Base-by-base conservation (phyloP, 2,113 vertebrate species). In the Pongo pygmaeus region DNA sequence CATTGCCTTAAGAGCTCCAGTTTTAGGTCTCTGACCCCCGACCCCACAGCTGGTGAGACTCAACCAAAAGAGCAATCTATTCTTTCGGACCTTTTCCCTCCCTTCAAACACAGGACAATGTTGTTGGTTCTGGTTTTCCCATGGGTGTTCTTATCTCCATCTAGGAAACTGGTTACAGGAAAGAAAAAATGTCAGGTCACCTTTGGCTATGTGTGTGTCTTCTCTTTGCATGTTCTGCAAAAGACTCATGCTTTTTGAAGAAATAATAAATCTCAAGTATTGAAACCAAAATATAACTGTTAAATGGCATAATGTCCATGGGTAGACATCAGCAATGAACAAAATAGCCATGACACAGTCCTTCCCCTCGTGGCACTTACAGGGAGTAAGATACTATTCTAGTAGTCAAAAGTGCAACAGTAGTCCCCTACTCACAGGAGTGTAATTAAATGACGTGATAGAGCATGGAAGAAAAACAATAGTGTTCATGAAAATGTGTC, bases 371-470 rank as follows among this genome's bases (percentile, higher is more conserved):
- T 1, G 55, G 50, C 13, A 20, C 61, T 64, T 6, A 6, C 25
- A 46, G 9, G 74, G 4, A 32, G 35, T 48, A 52, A 38, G 74
- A 67, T 16, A 25, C 27, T 10, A 32, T 5, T 46, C 38, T 2
- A 13, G 8, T 0, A 55, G 43, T 2, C 16, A 35, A 52, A 92
- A 64, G 32, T 22, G 8, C n/a, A n/a, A 2, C 1, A n/a, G 35
- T 1, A 20, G 38, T 59, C 55, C 17, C 35, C 20, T 16, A 25
- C 61, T 17, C 16, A 5, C 10, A 5, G 1, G 12, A 40, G 32
- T 0, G 0, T 67, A 81, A 43, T 22, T 50, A 48, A 90, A 74
- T 2, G 43, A 4, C 11, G 6, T 6, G 14, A 30, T 0, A 16
- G 75, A 61, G 25, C 9, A 25, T 0, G 3, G 27, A 46, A 38